Evolutionary conservation across 2,797 vertebrate genomes (phyloP).

Genomic region (Brotula barbata): DNA sequence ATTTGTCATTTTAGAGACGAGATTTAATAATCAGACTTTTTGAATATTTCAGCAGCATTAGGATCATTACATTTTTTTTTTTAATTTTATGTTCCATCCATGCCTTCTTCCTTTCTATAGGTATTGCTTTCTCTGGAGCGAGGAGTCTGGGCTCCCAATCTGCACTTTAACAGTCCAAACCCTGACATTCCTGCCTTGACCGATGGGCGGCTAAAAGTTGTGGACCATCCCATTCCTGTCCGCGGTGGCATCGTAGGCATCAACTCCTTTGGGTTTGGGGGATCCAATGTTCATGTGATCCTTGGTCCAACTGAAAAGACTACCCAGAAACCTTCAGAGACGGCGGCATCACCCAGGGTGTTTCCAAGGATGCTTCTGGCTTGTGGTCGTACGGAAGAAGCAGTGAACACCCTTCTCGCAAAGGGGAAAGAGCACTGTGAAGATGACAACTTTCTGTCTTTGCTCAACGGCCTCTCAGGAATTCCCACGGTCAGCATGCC

Average conservation of each 20-base stretch:
- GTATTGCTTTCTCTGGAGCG: constrained; percentile 90
- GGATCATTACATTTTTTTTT: neutral
- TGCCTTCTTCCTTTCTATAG: constrained; percentile 59
- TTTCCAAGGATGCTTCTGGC: constrained; percentile 82
- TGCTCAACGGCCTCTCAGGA: constrained; percentile 85
- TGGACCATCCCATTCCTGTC: constrained; percentile 82
- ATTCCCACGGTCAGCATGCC: constrained; percentile 83
- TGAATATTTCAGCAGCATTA: no score
- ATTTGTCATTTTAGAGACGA: no score
- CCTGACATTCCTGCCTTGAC: constrained; percentile 87
- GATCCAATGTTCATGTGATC: constrained; percentile 93
- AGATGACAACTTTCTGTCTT: constrained; percentile 79
- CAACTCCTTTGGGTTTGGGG: constrained; percentile 97
- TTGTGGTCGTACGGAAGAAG: constrained; percentile 88
- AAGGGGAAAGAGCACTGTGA: constrained; percentile 75
- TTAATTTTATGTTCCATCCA: neutral
- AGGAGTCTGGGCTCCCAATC: constrained; percentile 92
- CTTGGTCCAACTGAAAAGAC: constrained; percentile 78
- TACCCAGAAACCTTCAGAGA: neutral
- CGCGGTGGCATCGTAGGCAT: constrained; percentile 86
- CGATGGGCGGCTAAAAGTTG: constrained; percentile 84
- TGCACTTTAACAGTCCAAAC: constrained; percentile 89
- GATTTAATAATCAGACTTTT: no score
- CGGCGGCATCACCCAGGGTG: neutral
- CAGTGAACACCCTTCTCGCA: constrained; percentile 79